phyloP scores from a whole-genome alignment of 2,113 vertebrate genomes.

The Sinosuthora webbiana region DNA sequence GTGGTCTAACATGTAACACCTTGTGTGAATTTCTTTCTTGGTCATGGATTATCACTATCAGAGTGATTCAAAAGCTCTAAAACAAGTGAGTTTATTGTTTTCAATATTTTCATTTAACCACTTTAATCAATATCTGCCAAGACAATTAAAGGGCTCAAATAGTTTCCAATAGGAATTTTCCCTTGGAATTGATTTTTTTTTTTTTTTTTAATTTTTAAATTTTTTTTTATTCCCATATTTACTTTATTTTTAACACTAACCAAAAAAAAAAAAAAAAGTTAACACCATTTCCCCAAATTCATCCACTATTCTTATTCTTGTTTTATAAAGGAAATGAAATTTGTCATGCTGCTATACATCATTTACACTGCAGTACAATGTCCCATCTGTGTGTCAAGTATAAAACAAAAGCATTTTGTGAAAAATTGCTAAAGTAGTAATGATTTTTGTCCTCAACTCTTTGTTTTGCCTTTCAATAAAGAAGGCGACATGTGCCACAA shows the following conservation, averaged over 20 bases:
- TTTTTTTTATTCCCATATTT: background rate
- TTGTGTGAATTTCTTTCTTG: slow-evolving; percentile 12
- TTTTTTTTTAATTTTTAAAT: background rate
- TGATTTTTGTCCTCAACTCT: slow-evolving; percentile 97
- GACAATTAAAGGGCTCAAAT: slow-evolving; percentile 68
- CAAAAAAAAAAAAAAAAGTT: slow-evolving; percentile 50
- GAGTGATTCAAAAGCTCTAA: slow-evolving; percentile 43
- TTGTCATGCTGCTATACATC: slow-evolving; percentile 88
- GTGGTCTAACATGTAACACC: background rate
- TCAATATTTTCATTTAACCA: slow-evolving; percentile 62
- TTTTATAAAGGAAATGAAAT: slow-evolving; percentile 86
- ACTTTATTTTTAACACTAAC: slow-evolving; percentile 17
- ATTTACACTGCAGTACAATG: slow-evolving; percentile 78
- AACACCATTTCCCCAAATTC: slow-evolving; percentile 67
- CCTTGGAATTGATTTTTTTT: rapidly evolving
- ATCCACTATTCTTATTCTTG: slow-evolving; percentile 76
- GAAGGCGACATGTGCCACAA: slow-evolving; percentile 86
- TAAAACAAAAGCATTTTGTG: slow-evolving; percentile 97
- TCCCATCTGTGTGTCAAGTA: slow-evolving; percentile 85
- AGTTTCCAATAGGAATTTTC: slow-evolving; percentile 1
- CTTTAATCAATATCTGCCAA: slow-evolving; percentile 67
- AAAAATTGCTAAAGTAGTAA: slow-evolving; percentile 97
- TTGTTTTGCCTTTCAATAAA: slow-evolving; percentile 99
- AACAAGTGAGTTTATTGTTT: slow-evolving; percentile 53
- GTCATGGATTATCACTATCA: slow-evolving; percentile 8